These are phyloP conservation scores for Apteryx mantelli DNA, from an alignment of 2,113 vertebrate genomes.

Conservation along the genomic window DNA sequence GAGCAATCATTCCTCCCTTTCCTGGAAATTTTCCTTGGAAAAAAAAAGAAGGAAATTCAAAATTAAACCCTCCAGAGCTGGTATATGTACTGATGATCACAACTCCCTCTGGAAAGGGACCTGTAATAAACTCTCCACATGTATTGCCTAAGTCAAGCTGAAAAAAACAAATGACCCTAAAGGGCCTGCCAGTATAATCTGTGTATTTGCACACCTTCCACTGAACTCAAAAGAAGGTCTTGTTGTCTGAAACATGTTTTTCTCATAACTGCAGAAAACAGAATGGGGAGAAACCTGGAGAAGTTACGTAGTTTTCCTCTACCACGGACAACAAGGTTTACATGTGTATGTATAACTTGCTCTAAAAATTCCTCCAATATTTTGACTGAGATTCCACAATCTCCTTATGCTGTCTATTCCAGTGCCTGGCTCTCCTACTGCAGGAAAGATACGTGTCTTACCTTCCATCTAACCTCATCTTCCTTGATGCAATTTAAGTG, in stretches of 20 bases:
- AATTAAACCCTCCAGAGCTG: background rate
- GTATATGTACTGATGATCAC: background rate
- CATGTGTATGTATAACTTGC: background rate
- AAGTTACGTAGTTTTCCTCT: background rate
- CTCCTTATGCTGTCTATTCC: background rate
- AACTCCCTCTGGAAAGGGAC: background rate
- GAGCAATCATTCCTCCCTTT: slow-evolving; percentile 87
- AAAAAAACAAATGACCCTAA: background rate
- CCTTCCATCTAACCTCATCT: background rate
- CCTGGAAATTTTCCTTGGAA: slow-evolving; percentile 90
- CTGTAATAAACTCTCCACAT: background rate
- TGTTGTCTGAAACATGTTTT: background rate
- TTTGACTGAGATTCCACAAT: background rate
- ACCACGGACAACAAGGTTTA: background rate
- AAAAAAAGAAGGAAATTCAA: background rate
- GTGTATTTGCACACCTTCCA: background rate
- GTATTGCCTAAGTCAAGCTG: background rate
- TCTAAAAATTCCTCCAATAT: background rate
- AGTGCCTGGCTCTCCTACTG: background rate
- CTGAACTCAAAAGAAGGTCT: background rate
- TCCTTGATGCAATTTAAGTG: background rate
- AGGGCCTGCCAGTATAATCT: background rate
- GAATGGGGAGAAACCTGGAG: background rate
- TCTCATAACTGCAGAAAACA: background rate
- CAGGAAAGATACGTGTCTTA: background rate